These are phyloP conservation scores for Pristiophorus japonicus DNA, from an alignment of 2,113 vertebrate genomes.

Conservation along the genomic window DNA sequence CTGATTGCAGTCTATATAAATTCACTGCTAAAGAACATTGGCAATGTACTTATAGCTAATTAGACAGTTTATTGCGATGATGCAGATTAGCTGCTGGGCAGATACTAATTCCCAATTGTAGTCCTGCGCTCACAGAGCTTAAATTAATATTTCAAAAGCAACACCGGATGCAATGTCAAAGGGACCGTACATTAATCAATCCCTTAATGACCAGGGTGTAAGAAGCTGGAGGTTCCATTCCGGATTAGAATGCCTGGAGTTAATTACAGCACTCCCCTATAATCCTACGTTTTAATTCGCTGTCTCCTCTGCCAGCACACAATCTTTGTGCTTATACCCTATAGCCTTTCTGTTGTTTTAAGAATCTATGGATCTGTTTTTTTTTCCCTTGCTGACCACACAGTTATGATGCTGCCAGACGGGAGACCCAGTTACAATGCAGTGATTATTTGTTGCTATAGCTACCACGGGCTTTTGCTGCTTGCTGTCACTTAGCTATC, in stretches of 20 bases:
- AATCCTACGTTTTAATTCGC: neutral
- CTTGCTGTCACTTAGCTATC: neutral
- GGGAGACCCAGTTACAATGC: neutral
- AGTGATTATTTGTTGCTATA: conserved; percentile 21
- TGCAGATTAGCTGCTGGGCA: neutral
- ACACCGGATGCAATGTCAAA: conserved; percentile 8
- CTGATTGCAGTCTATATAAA: neutral
- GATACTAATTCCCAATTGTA: neutral
- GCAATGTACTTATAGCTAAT: neutral
- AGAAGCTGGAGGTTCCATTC: neutral
- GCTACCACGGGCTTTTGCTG: conserved; percentile 5
- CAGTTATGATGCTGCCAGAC: neutral
- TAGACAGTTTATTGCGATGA: neutral
- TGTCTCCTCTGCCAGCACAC: neutral
- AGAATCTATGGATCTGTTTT: neutral
- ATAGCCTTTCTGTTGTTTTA: neutral
- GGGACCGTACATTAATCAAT: conserved; percentile 21
- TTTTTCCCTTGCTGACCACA: neutral
- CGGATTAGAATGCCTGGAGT: neutral
- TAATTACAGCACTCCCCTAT: neutral
- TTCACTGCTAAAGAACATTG: neutral
- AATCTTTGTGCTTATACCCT: neutral
- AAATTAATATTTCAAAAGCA: conserved; percentile 33
- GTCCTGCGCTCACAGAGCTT: neutral
- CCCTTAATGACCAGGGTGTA: neutral